Conservation (phyloP, 2,113 vertebrate genomes). For the Garra rufa region DNA sequence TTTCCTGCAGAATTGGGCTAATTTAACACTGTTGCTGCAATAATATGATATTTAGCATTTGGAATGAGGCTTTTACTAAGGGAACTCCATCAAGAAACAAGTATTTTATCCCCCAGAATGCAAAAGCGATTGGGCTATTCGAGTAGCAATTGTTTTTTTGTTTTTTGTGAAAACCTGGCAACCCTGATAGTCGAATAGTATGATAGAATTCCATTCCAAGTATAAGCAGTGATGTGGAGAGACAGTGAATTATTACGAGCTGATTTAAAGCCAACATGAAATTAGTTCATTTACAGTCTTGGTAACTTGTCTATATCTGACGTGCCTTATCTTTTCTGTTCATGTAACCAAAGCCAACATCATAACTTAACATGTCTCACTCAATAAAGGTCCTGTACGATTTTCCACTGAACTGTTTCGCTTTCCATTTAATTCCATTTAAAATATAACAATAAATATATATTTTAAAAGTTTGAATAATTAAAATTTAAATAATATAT, state of each 20-base stretch:
- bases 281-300: background rate
- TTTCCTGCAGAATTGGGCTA: no score
- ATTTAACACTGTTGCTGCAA: no score
- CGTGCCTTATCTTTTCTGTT: background rate
- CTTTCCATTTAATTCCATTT: background rate
- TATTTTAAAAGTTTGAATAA: no score
- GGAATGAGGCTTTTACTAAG: no score
- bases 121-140: no score
- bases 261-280: background rate
- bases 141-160: no score
- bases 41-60: no score
- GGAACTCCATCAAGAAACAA: no score
- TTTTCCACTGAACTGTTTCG: background rate
- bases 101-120: no score
- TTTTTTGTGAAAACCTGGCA: background rate
- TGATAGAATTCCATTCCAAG: background rate
- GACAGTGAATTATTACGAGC: conserved; percentile 6
- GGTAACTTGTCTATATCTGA: background rate
- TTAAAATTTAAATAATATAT: no score
- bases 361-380: background rate
- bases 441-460: background rate
- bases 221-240: background rate
- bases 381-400: background rate
- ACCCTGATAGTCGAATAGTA: background rate
- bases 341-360: background rate